A percentile compares a stretch with the other conserved stretches of the same genome.
Evolutionary conservation across 2,113 vertebrate species (phyloP).

Genomic region (Chroicocephalus ridibundus): DNA sequence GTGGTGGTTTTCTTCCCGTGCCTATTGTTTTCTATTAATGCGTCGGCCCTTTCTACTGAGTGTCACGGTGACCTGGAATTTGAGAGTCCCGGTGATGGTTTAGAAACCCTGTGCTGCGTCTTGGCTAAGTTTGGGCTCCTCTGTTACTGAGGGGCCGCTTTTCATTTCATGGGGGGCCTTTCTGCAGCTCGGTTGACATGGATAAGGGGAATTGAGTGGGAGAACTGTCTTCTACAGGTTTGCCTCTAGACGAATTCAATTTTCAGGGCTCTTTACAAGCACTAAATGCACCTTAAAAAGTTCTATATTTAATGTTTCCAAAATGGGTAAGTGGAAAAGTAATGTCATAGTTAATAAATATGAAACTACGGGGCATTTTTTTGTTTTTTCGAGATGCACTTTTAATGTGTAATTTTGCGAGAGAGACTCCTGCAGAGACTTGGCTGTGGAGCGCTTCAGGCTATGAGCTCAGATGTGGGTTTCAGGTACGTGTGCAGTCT

Average conservation of each 20-base stretch:
- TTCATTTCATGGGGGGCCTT: neutral
- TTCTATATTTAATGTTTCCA: neutral
- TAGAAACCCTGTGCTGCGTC: neutral
- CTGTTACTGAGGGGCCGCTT: neutral
- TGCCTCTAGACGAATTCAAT: neutral
- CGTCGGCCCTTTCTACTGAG: neutral
- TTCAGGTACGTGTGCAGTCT: conserved; percentile 10
- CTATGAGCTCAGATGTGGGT: conserved; percentile 34
- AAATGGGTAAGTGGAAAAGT: neutral
- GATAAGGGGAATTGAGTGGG: neutral
- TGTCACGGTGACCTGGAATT: neutral
- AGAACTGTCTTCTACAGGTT: neutral
- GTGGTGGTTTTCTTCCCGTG: neutral
- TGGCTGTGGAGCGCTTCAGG: conserved; percentile 29
- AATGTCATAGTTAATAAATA: neutral
- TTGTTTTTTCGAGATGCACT: neutral
- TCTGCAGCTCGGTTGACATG: neutral
- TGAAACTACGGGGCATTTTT: neutral
- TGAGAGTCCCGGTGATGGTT: neutral
- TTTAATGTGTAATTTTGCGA: conserved; percentile 44
- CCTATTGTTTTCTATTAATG: accelerated
- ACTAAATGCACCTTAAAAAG: neutral
- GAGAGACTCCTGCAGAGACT: conserved; percentile 29
- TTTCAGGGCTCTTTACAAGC: neutral
- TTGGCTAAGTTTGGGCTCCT: neutral